Evolutionary conservation across 2,113 vertebrate genomes (phyloP).

Genomic region (Thamnophis sirtalis): DNA sequence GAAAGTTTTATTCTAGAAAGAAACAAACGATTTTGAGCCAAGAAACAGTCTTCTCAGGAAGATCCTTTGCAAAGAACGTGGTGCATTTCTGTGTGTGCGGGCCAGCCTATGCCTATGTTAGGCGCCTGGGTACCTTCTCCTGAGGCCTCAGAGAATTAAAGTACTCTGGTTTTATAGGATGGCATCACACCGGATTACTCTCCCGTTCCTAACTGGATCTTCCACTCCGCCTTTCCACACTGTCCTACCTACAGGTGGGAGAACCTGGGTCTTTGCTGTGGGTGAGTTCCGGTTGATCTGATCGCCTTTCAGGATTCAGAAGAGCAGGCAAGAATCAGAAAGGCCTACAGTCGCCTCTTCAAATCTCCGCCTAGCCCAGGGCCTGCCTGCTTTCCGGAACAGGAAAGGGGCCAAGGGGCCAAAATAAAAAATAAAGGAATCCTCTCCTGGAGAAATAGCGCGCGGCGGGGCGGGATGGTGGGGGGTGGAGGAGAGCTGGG

Average conservation of each 20-base stretch:
- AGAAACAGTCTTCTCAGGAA: not conserved
- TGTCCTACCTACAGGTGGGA: not conserved
- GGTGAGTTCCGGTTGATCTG: not conserved
- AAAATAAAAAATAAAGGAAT: not conserved
- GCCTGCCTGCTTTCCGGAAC: not conserved
- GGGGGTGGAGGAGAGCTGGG: not conserved
- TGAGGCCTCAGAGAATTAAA: not conserved
- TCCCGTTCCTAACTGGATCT: not conserved
- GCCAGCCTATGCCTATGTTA: not conserved
- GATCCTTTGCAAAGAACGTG: not conserved
- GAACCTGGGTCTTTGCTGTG: not conserved
- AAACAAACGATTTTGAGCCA: not conserved
- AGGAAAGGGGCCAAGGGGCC: not conserved
- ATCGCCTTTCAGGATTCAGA: not conserved
- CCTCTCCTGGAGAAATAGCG: not conserved
- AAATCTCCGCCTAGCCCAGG: not conserved
- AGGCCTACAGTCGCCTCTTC: not conserved
- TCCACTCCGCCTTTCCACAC: not conserved
- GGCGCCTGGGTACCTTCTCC: not conserved
- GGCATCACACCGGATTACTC: not conserved
- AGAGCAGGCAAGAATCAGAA: not conserved
- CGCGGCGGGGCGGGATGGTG: not conserved
- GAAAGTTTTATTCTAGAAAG: not conserved
- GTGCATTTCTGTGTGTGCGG: not conserved
- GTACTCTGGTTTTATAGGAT: not conserved